Evolutionary conservation across 2,888 invertebrate species (phyloP).

Genomic region (Rotaria macrura): DNA sequence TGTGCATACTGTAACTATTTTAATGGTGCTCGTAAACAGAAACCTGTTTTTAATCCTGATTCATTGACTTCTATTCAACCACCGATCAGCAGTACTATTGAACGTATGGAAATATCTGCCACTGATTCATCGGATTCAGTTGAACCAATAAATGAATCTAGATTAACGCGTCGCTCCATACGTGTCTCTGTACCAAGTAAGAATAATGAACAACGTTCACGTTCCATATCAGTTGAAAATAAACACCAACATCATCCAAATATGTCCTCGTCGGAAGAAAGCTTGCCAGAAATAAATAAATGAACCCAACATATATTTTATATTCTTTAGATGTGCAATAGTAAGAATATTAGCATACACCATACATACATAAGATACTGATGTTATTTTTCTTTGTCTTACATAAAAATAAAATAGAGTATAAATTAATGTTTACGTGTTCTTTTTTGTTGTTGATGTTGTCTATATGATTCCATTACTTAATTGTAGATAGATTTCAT

Average conservation of each 20-base stretch:
- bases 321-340: not conserved
- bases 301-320: not conserved
- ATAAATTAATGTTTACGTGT: not conserved
- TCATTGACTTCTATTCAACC: not conserved
- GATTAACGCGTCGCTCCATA: not conserved
- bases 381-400: not conserved
- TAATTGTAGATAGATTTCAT: not conserved
- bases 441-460: not conserved
- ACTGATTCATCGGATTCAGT: not conserved
- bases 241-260: not conserved
- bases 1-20: conserved; percentile 14
- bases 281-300: not conserved
- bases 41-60: not conserved
- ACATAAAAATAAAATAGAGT: not conserved
- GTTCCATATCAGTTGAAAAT: not conserved
- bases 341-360: not conserved
- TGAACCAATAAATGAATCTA: not conserved
- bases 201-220: not conserved
- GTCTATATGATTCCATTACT: not conserved
- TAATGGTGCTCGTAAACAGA: not conserved
- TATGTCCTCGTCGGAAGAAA: not conserved
- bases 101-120: not conserved
- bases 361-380: too few relatives aligned
- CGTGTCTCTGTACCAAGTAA: not conserved
- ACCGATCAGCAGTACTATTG: not conserved